These are phyloP conservation scores for Xestia ashworthii DNA, from an alignment of 2,888 invertebrate species.

Conservation along the genomic window DNA sequence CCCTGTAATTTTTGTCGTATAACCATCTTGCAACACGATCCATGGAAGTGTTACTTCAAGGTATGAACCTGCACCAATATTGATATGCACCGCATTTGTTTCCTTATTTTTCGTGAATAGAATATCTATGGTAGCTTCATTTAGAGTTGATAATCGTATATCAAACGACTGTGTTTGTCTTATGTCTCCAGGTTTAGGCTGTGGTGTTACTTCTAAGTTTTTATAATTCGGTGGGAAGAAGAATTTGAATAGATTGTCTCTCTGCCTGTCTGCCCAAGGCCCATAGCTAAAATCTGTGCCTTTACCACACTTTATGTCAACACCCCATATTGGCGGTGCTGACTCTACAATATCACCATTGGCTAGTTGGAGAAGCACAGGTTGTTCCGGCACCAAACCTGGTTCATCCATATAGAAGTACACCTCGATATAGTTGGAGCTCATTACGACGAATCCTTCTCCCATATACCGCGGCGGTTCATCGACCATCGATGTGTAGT, in stretches of 20 bases:
- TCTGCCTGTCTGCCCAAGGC: conserved; percentile 99
- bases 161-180: conserved; percentile 98
- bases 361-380: conserved; percentile 96
- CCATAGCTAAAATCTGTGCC: conserved; percentile 99
- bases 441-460: conserved; percentile 99
- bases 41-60: conserved; percentile 99
- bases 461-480: conserved; percentile 99
- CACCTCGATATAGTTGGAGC: conserved; percentile 98
- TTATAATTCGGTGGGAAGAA: conserved; percentile 98
- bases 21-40: conserved; percentile 97
- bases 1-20: conserved; percentile 97
- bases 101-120: conserved; percentile 98
- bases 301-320: conserved; percentile 98
- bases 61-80: conserved; percentile 98
- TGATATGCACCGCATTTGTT: conserved; percentile 99
- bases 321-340: conserved; percentile 98
- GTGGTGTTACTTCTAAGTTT: conserved; percentile 94
- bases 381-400: conserved; percentile 97
- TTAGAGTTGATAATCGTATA: conserved; percentile 96
- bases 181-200: conserved; percentile 96
- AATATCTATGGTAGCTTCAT: conserved; percentile 98
- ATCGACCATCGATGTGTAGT: conserved; percentile 97
- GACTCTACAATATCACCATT: conserved; percentile 98
- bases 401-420: conserved; percentile 99
- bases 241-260: conserved; percentile 98